Evolutionary conservation across 2,113 vertebrate genomes (phyloP).

Genomic region (Poicephalus meyeri): DNA sequence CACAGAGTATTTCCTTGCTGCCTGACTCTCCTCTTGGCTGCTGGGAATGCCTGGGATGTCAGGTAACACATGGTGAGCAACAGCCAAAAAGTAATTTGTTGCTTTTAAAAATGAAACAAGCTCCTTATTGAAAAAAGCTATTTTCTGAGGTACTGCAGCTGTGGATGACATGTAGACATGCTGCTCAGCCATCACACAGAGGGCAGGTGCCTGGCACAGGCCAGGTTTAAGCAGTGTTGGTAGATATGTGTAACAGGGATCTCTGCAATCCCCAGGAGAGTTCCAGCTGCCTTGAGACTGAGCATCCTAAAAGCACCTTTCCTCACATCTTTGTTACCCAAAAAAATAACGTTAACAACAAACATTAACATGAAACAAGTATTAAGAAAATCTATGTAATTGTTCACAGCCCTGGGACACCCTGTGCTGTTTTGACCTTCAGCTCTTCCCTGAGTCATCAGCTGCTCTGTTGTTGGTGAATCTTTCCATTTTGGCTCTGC

Average conservation of each 20-base stretch:
- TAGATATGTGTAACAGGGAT: background rate
- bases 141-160: background rate
- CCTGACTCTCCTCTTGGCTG: background rate
- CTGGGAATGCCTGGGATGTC: background rate
- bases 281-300: background rate
- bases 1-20: background rate
- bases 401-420: background rate
- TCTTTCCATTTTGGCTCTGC: background rate
- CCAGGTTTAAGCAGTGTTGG: background rate
- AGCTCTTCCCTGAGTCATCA: background rate
- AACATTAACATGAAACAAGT: background rate
- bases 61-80: background rate
- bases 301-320: background rate
- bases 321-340: background rate
- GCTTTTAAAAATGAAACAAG: background rate
- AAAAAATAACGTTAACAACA: background rate
- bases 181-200: background rate
- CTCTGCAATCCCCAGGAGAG: background rate
- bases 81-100: background rate
- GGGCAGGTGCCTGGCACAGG: background rate
- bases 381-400: background rate
- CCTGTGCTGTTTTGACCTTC: background rate
- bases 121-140: background rate
- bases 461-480: background rate
- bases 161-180: accelerated